These are phyloP conservation scores for Colostygia pectinataria DNA, from an alignment of 2,888 invertebrate genomes.

Conservation along the genomic window DNA sequence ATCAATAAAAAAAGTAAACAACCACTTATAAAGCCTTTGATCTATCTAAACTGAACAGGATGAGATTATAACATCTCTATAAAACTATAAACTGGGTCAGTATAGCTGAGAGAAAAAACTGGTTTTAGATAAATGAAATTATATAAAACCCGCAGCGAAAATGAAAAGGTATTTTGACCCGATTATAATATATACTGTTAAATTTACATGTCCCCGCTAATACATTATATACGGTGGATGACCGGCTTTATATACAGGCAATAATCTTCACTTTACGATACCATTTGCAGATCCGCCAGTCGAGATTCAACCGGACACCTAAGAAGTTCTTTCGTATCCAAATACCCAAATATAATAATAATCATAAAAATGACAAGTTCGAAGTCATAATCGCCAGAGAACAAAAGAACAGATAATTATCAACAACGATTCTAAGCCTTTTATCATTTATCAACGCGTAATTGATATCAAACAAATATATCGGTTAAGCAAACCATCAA, in stretches of 20 bases:
- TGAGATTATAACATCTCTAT: too few species aligned
- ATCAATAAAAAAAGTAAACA: too few species aligned
- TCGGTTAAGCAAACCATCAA: constrained; percentile 67
- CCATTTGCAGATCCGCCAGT: constrained; percentile 29
- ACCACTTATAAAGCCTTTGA: too few species aligned
- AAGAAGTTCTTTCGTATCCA: constrained; percentile 16
- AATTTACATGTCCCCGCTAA: too few species aligned
- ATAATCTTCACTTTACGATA: neutral
- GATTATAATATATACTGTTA: too few species aligned
- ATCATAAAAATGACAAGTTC: constrained; percentile 5
- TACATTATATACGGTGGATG: neutral
- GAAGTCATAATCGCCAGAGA: constrained; percentile 27
- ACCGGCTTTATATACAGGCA: neutral
- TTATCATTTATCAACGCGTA: constrained; percentile 66
- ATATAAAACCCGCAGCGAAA: too few species aligned
- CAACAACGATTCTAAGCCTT: constrained; percentile 42
- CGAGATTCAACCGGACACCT: constrained; percentile 18
- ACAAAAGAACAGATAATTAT: constrained; percentile 44
- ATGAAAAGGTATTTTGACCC: too few species aligned
- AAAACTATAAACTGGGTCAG: too few species aligned
- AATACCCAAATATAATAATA: constrained; percentile 1
- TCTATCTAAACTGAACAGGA: too few species aligned
- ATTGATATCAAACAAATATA: constrained; percentile 75
- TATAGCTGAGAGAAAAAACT: too few species aligned
- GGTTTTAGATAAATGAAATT: too few species aligned